Percentiles rank a stretch among this genome's conserved stretches.
These are phyloP conservation scores for Phataginus tricuspis DNA, from an alignment of 2,797 vertebrate species.

Conservation along the genomic window DNA sequence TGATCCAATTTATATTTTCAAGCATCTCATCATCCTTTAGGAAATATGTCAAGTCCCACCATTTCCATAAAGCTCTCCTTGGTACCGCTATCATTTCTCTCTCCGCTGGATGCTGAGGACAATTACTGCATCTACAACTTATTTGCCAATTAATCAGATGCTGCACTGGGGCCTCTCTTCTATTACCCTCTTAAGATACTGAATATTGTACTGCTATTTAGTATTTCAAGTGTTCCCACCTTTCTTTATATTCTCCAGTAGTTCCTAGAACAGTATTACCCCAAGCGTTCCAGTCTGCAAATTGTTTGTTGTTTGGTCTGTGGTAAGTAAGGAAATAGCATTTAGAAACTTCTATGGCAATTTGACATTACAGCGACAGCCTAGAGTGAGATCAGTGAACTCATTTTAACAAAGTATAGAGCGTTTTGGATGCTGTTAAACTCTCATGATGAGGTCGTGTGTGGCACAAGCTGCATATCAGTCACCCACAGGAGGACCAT, in stretches of 20 bases:
- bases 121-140: background rate
- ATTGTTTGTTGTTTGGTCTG: background rate
- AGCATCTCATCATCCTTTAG: background rate
- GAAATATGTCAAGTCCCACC: background rate
- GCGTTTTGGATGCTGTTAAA: background rate
- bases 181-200: background rate
- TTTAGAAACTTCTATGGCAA: background rate
- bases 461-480: background rate
- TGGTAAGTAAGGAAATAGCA: background rate
- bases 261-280: background rate
- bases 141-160: background rate
- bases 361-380: background rate
- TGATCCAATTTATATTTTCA: background rate
- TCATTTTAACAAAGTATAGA: background rate
- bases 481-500: background rate
- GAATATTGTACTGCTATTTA: background rate
- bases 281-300: background rate
- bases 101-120: background rate
- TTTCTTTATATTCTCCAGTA: slow-evolving; percentile 26
- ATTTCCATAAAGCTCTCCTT: background rate
- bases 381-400: background rate
- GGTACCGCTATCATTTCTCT: background rate
- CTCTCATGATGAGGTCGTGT: background rate
- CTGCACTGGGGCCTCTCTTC: background rate
- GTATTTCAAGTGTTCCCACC: background rate